Evolutionary conservation across 35 echinoderm and acorn worm species (phyloP).

Genomic region (Hemicentrotus pulcherrimus): DNA sequence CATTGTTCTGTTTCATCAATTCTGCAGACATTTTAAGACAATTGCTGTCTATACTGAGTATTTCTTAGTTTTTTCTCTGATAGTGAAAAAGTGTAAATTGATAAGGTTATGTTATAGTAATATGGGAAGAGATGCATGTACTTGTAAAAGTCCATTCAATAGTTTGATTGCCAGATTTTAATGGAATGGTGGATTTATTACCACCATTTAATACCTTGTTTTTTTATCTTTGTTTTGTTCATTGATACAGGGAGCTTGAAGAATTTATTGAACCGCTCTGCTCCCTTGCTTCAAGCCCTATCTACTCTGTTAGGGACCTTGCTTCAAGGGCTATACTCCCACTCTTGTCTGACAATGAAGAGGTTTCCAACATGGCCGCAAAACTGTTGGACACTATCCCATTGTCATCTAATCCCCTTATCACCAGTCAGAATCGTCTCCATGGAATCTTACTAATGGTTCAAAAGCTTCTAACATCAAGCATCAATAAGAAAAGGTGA

Average conservation of each 20-base stretch:
- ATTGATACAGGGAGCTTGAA: conserved; percentile 50
- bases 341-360: conserved; percentile 57
- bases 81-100: no score
- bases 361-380: neutral
- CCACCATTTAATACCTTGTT: neutral
- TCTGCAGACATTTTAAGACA: no score
- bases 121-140: no score
- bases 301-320: conserved; percentile 73
- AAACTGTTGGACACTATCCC: conserved; percentile 61
- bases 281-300: conserved; percentile 63
- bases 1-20: no score
- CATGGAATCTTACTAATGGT: conserved; percentile 76
- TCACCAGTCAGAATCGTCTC: conserved; percentile 64
- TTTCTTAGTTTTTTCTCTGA: no score
- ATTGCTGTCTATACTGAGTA: no score
- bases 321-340: conserved; percentile 76
- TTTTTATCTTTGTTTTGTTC: neutral
- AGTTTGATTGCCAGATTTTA: no score
- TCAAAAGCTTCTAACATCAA: conserved; percentile 64
- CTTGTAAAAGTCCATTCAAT: no score
- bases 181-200: neutral
- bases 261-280: conserved; percentile 64
- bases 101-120: no score
- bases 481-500: conserved; percentile 57
- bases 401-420: neutral